These are phyloP conservation scores for Tricholauxania praeusta DNA, from an alignment of 2,888 invertebrate species.

Conservation along the genomic window DNA sequence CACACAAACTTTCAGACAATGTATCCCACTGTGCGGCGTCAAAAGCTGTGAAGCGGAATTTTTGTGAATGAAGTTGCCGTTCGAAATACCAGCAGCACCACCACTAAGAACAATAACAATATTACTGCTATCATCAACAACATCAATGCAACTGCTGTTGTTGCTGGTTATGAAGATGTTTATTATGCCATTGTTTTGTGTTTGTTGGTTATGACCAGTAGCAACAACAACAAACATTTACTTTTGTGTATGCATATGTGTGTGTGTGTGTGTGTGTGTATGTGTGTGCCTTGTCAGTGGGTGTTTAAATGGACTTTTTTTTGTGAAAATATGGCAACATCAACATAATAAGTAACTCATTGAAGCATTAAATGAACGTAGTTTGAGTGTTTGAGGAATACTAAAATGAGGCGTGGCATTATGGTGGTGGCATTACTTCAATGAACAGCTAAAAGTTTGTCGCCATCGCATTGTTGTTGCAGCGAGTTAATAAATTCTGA, in stretches of 20 bases:
- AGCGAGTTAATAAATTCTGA: too few relatives aligned
- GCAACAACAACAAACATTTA: not conserved
- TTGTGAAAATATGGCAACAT: constrained; percentile 4
- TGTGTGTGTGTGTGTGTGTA: not conserved
- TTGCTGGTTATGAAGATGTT: not conserved
- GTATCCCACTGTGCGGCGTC: not conserved
- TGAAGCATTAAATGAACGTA: not conserved
- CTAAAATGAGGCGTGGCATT: too few relatives aligned
- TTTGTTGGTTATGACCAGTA: constrained; percentile 16
- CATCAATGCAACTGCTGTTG: constrained; percentile 20
- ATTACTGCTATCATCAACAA: not conserved
- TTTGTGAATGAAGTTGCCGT: constrained; percentile 8
- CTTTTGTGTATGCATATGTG: not conserved
- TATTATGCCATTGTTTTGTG: constrained; percentile 27
- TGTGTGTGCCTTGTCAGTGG: not conserved
- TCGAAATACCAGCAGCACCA: constrained; percentile 13
- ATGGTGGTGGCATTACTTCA: too few relatives aligned
- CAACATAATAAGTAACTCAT: constrained; percentile 1
- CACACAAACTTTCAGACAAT: too few relatives aligned
- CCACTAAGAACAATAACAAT: constrained; percentile 16
- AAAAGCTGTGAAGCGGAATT: constrained; percentile 4
- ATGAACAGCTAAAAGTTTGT: too few relatives aligned
- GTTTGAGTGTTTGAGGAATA: too few relatives aligned
- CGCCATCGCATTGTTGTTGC: too few relatives aligned
- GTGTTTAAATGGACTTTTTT: not conserved